Conservation (phyloP, 2,113 vertebrate genomes). For the Tringa solitaria region DNA sequence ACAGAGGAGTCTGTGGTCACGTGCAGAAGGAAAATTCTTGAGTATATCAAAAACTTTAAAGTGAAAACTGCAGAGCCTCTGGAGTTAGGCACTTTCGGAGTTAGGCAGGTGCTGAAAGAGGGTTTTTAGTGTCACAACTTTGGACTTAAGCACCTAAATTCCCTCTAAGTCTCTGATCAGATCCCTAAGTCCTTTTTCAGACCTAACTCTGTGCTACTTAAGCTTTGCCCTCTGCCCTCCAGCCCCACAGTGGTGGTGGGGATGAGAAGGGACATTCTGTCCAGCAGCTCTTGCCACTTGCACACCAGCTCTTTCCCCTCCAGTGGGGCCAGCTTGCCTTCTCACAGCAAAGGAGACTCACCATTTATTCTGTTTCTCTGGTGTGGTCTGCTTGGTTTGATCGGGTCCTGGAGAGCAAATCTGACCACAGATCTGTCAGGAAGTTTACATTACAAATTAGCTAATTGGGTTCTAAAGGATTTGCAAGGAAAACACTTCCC, state of each 20-base stretch:
- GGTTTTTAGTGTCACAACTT: neutral
- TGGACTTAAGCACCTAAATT: neutral
- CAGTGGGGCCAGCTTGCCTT: neutral
- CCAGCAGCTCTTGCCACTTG: neutral
- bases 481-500: slow-evolving; percentile 70
- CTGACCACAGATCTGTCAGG: slow-evolving; percentile 47
- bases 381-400: slow-evolving; percentile 17
- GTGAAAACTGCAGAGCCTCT: neutral
- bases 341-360: neutral
- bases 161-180: neutral
- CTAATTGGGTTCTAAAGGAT: slow-evolving; percentile 75
- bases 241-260: neutral
- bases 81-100: neutral
- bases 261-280: neutral
- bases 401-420: slow-evolving; percentile 39
- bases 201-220: neutral
- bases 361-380: neutral
- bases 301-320: neutral
- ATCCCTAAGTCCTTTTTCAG: neutral
- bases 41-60: neutral
- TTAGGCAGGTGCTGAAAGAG: neutral
- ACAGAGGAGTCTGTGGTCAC: neutral
- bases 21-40: neutral
- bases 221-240: neutral
- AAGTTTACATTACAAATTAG: slow-evolving; percentile 74